phyloP scores from a whole-genome alignment of 2,797 vertebrate genomes.

The Stomatorhinus walkeri region DNA sequence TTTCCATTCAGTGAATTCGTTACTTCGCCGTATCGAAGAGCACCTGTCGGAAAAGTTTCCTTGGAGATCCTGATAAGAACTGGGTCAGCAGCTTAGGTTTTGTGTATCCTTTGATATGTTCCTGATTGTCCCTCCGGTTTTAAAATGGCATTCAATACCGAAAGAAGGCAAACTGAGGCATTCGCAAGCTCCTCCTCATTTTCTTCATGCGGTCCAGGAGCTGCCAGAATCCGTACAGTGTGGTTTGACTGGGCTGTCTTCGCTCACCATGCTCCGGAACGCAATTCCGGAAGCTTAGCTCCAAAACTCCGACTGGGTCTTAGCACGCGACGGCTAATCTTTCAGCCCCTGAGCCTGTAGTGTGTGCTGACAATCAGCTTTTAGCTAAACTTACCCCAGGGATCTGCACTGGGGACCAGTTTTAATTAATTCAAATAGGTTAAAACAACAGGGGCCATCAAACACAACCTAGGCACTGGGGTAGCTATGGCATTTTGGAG shows the following conservation, averaged over 20 bases:
- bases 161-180: not conserved
- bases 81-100: not conserved
- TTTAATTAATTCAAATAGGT: not conserved
- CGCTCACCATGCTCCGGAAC: not conserved
- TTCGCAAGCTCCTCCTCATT: not conserved
- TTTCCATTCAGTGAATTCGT: not conserved
- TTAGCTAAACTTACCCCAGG: not conserved
- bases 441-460: not conserved
- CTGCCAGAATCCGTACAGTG: not conserved
- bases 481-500: not conserved
- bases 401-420: not conserved
- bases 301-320: not conserved
- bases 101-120: slow-evolving; percentile 4
- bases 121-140: not conserved
- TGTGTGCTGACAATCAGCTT: not conserved
- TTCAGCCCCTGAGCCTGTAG: not conserved
- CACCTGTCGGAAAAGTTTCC: not conserved
- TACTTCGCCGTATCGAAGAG: not conserved
- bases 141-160: not conserved
- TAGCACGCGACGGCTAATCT: not conserved
- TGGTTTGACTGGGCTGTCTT: not conserved
- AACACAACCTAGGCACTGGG: not conserved
- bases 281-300: not conserved
- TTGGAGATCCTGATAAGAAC: not conserved
- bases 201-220: not conserved